These are phyloP conservation scores for Pseudonaja textilis DNA, from an alignment of 2,113 vertebrate genomes.

Conservation along the genomic window DNA sequence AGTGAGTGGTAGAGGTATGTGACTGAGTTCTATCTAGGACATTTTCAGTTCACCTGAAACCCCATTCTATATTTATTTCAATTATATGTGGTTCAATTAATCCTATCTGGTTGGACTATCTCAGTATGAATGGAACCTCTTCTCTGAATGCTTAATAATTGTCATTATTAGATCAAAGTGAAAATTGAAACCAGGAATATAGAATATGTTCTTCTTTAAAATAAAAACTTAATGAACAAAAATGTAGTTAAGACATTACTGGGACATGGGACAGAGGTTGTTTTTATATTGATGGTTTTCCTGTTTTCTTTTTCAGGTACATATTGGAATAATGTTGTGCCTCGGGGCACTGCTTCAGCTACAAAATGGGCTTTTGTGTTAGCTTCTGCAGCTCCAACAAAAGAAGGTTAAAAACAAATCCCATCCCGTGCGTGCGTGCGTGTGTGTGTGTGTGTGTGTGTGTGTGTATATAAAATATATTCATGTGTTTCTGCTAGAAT, in stretches of 20 bases:
- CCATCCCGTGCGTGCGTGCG: too few relatives aligned
- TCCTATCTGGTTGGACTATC: not conserved
- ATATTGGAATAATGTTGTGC: constrained; percentile 88
- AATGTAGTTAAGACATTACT: not conserved
- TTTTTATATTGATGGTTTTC: not conserved
- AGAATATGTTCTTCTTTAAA: not conserved
- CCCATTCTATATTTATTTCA: not conserved
- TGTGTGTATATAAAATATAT: not conserved
- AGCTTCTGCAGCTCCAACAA: constrained; percentile 81
- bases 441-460: not conserved
- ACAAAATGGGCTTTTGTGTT: constrained; percentile 92
- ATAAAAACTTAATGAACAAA: not conserved
- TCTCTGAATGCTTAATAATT: not conserved
- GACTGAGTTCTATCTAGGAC: too few relatives aligned
- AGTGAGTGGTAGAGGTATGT: not conserved
- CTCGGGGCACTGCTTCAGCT: constrained; percentile 90
- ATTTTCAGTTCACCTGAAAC: not conserved
- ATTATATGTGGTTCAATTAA: not conserved
- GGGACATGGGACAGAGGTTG: not conserved
- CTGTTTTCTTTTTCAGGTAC: constrained; percentile 75
- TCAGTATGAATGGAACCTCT: not conserved
- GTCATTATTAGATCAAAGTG: not conserved
- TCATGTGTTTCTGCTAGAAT: not conserved
- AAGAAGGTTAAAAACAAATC: constrained; percentile 73
- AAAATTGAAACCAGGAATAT: not conserved